A percentile compares a stretch with the other conserved stretches of the same genome.
phyloP scores from a whole-genome alignment of 2,797 vertebrate species.

The Cyprinodon diabolis region DNA sequence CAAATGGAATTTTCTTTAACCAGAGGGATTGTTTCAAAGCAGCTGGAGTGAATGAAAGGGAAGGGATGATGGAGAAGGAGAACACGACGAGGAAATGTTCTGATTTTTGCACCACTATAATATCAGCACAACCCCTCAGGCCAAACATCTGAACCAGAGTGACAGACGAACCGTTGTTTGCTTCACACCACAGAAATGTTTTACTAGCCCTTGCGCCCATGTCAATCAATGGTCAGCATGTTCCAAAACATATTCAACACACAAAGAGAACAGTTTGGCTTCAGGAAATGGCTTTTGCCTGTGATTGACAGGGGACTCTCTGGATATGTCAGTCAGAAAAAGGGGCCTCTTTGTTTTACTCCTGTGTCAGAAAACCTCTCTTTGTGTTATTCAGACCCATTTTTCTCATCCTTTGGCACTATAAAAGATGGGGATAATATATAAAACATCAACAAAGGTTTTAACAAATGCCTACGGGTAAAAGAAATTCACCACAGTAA shows the following conservation, averaged over 20 bases:
- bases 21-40: slow-evolving; percentile 1
- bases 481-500: slow-evolving; percentile 24
- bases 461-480: slow-evolving; percentile 31
- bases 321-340: slow-evolving; percentile 70
- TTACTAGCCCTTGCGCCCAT: slow-evolving; percentile 82
- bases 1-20: not conserved
- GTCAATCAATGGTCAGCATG: slow-evolving; percentile 85
- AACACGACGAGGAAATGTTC: slow-evolving; percentile 51
- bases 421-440: slow-evolving; percentile 7
- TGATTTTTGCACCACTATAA: slow-evolving; percentile 64
- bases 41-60: not conserved
- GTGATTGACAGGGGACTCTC: slow-evolving; percentile 72
- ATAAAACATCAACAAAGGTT: slow-evolving; percentile 21
- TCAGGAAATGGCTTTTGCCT: slow-evolving; percentile 77
- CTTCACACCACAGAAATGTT: slow-evolving; percentile 81
- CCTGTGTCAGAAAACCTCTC: slow-evolving; percentile 44
- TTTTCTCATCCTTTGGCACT: slow-evolving; percentile 18
- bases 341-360: slow-evolving; percentile 64
- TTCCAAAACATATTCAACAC: slow-evolving; percentile 86
- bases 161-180: slow-evolving; percentile 81
- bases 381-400: slow-evolving; percentile 24
- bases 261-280: slow-evolving; percentile 85
- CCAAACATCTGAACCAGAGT: slow-evolving; percentile 78
- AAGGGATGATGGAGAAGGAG: slow-evolving; percentile 55
- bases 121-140: slow-evolving; percentile 74